Base-by-base conservation (phyloP, 2,888 invertebrate genomes). In the Argyra leucocephala region DNA sequence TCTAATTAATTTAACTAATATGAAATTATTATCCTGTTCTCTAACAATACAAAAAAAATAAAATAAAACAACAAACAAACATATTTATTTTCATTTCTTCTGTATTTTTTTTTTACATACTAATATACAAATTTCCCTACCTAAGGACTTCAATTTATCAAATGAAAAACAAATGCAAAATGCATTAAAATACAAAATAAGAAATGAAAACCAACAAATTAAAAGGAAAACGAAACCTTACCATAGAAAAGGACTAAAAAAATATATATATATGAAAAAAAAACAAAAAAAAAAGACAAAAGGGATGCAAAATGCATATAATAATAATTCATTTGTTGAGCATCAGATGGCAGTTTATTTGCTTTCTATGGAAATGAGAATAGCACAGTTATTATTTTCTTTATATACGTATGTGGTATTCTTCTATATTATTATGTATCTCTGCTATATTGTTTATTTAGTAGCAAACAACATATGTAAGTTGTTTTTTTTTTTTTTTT, bases 301-400 rank as follows among this genome's bases (percentile, higher is more conserved):
- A 48, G 18, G 48, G 48, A 48, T 48, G 48, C 48, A 48, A n/a
- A n/a, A n/a, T n/a, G n/a, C n/a, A 31, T 48, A 48, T 48, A 12
- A 48, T 48, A 48, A 48, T 48, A 48, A 48, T 48, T 48, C 48
- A 48, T 48, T 18, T 48, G 48, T 48, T 48, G 48, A 48, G 48
- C 48, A 48, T 48, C 48, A 48, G 48, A 48, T 48, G 48, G 48
- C 48, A 15, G 48, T 48, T 48, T 48, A 48, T 48, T 15, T 48
- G 5, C 31, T 10, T 31, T n/a, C n/a, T n/a, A n/a, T 48, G 18
- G 15, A 18, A 18, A 48, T 48, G 31, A 31, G 31, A 31, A 31
- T 31, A 31, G 31, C 5, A 31, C 31, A 31, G 31, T 31, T 31
- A 31, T 31, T 31, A 31, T 31, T 31, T 10, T 31, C 31, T 31